These are phyloP conservation scores for Lasioglossum pauxillum DNA, from an alignment of 2,888 invertebrate species.

Conservation along the genomic window DNA sequence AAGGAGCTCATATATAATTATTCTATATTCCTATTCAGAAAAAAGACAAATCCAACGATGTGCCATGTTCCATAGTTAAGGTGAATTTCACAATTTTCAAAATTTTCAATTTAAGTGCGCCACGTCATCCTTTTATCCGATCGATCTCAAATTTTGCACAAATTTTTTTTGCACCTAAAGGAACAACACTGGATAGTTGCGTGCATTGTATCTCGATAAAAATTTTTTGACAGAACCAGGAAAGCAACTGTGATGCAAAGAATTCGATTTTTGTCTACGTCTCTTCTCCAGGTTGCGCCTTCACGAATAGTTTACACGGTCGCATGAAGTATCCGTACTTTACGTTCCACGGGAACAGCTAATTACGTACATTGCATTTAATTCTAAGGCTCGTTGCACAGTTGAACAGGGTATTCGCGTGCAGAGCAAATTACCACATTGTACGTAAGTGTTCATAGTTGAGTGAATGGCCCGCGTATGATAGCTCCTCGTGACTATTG, in stretches of 20 bases:
- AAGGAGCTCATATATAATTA: too few relatives aligned
- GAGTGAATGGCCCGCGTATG: not conserved
- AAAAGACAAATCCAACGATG: too few relatives aligned
- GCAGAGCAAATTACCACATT: conserved; percentile 4
- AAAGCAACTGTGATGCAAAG: not conserved
- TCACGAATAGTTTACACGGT: not conserved
- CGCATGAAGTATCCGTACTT: not conserved
- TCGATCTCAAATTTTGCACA: too few relatives aligned
- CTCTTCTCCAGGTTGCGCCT: not conserved
- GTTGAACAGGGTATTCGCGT: not conserved
- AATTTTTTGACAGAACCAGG: too few relatives aligned
- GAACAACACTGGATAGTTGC: too few relatives aligned
- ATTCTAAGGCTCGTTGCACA: not conserved
- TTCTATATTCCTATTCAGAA: too few relatives aligned
- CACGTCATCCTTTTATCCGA: too few relatives aligned
- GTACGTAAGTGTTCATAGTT: conserved; percentile 1
- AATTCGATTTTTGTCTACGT: not conserved
- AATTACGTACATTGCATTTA: conserved; percentile 1
- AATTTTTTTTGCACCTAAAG: too few relatives aligned
- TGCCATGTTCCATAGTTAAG: too few relatives aligned
- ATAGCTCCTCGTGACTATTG: not conserved
- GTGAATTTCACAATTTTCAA: too few relatives aligned
- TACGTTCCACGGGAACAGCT: not conserved
- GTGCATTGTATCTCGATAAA: too few relatives aligned
- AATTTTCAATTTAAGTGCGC: too few relatives aligned